Percentiles rank a stretch among this genome's conserved stretches.
These are phyloP conservation scores for Periplaneta americana DNA, from an alignment of 1,140 invertebrate genomes.

Conservation along the genomic window DNA sequence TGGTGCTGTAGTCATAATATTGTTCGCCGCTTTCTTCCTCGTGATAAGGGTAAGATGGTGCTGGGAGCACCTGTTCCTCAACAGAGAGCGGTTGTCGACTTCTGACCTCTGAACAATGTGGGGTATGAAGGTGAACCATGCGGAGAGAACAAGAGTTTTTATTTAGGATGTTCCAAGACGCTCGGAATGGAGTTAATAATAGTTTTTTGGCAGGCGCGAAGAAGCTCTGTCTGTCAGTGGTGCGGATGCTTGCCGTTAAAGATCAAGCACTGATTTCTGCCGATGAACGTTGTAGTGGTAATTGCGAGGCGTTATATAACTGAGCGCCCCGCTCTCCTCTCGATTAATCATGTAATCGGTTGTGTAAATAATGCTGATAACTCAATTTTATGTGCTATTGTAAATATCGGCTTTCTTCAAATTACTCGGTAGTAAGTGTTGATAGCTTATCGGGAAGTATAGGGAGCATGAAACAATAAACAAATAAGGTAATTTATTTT, in stretches of 20 bases:
- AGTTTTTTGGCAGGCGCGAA: not conserved
- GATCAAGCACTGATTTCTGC: not conserved
- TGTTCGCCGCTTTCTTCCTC: no score
- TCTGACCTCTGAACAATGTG: not conserved
- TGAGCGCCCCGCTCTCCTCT: no score
- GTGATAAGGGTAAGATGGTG: no score
- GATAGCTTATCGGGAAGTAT: no score
- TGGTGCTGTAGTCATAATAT: no score
- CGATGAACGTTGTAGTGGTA: not conserved
- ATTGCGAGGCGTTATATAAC: no score
- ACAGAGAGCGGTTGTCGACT: not conserved
- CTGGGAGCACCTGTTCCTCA: not conserved
- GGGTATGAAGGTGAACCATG: not conserved
- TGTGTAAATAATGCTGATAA: not conserved
- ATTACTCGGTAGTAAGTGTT: no score
- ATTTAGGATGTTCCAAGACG: not conserved
- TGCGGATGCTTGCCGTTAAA: not conserved
- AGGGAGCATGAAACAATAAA: no score
- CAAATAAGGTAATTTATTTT: no score
- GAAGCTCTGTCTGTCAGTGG: no score
- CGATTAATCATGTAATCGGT: not conserved
- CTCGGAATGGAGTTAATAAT: not conserved
- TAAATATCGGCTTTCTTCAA: no score
- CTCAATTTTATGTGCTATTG: no score
- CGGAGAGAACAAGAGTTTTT: not conserved